These are phyloP conservation scores for Falco novaeseelandiae DNA, from an alignment of 2,797 vertebrate species.

Conservation along the genomic window DNA sequence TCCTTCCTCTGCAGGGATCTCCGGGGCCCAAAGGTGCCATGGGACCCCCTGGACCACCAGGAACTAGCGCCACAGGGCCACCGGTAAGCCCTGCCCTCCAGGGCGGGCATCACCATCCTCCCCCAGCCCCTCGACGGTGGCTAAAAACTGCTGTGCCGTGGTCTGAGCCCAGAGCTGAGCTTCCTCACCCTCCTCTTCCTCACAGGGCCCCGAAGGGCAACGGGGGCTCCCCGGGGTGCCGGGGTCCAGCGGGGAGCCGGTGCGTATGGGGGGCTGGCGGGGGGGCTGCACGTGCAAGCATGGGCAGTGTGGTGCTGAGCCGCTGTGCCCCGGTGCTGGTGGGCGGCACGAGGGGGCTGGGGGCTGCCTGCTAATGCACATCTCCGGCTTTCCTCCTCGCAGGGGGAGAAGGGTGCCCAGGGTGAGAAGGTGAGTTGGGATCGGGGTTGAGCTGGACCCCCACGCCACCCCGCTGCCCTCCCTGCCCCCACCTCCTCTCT, in stretches of 20 bases:
- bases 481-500: not conserved
- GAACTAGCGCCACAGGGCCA: slow-evolving; percentile 76
- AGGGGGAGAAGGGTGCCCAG: slow-evolving; percentile 88
- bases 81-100: slow-evolving; percentile 70
- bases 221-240: slow-evolving; percentile 79
- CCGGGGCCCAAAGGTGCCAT: slow-evolving; percentile 79
- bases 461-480: not conserved
- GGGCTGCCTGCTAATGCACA: not conserved
- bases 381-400: slow-evolving; percentile 54
- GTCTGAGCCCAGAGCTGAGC: not conserved
- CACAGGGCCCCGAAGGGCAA: slow-evolving; percentile 77
- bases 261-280: slow-evolving; percentile 60
- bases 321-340: not conserved
- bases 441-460: rapidly evolving
- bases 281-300: not conserved
- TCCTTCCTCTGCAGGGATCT: slow-evolving; percentile 77
- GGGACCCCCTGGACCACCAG: slow-evolving; percentile 83
- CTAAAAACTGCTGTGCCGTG: rapidly evolving
- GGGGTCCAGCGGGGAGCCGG: slow-evolving; percentile 81
- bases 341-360: not conserved
- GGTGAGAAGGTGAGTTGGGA: slow-evolving; percentile 89
- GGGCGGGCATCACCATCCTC: rapidly evolving
- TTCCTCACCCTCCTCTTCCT: slow-evolving; percentile 29
- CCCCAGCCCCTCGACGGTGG: rapidly evolving
- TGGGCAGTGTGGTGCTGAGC: not conserved